Conservation (phyloP, 2,797 vertebrate genomes). For the Platalea minor region DNA sequence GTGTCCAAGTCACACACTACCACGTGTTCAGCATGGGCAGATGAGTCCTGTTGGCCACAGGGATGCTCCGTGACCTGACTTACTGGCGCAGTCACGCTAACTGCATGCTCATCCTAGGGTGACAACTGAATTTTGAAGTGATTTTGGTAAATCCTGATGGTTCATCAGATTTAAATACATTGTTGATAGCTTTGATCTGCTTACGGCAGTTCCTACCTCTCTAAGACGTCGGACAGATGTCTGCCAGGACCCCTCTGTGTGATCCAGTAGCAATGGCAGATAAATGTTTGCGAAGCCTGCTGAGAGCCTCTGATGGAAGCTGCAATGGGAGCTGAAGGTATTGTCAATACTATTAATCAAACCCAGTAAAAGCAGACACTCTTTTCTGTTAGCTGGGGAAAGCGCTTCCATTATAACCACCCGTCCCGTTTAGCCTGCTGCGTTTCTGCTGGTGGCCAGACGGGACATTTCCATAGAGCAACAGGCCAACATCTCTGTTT, state of each 20-base stretch:
- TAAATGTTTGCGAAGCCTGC: background rate
- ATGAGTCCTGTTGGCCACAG: fast-evolving
- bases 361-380: background rate
- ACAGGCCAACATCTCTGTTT: background rate
- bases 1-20: background rate
- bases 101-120: background rate
- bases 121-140: background rate
- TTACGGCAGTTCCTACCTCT: background rate
- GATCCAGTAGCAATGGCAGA: fast-evolving
- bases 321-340: background rate
- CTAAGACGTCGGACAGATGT: background rate
- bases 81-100: background rate
- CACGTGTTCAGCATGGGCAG: fast-evolving
- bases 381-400: background rate
- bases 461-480: background rate
- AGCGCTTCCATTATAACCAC: background rate
- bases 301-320: background rate
- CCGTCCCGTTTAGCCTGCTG: fast-evolving
- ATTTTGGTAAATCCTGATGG: background rate
- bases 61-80: background rate
- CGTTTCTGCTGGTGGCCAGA: background rate
- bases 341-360: background rate
- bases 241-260: too few relatives aligned
- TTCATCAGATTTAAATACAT: background rate
- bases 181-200: background rate